Evolutionary conservation across 2,113 vertebrate species (phyloP), one percentile per base, ranked within the genome.

Genomic region (Anser cygnoides): DNA sequence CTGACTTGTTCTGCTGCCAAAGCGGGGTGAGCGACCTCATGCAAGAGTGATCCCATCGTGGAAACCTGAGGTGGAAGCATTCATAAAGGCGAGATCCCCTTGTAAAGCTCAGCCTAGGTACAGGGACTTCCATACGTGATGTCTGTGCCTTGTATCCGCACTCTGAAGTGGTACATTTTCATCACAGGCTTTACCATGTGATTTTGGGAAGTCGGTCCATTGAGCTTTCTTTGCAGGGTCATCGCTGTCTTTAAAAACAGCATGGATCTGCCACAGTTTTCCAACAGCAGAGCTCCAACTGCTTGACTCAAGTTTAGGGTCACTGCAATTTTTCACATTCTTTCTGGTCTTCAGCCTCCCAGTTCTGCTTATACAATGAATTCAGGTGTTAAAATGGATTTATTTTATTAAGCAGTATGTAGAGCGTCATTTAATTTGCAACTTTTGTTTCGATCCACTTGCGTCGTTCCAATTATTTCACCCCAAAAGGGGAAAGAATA

Each of bases 381-480:
- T 72, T 63, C 44, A 70, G 49, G 41, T 92, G 54, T 63, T 91
- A 61, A 75, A 78, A 88, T n/a, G 2, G 57, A 74, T 58, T n/a
- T 3, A 2, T 4, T 76, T 92, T 79, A 26, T 63, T 70, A 20
- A 79, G 35, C 72, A 72, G 33, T 59, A 72, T 21, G 86, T 70
- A 65, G 5, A 94, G 16, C 28, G 41, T 82, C 0, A 29, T 89
- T 84, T 93, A 79, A 89, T 82, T 93, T 82, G 41, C 25, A 59
- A n/a, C 33, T 73, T 35, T 81, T 89, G n/a, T 68, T 84, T 75
- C 13, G 25, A 44, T 66, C 44, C 74, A 62, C 65, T 87, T 76
- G 41, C 62, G 66, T 89, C 82, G 66, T 84, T 84, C 44, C 22
- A 70, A 72, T 84, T 91, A 39, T 87, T 93, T 91, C 33, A 86